Evolutionary conservation across 2,888 invertebrate genomes (phyloP), one percentile per base, ranked within the genome.

Genomic region (Leptinotarsa tumamoca): DNA sequence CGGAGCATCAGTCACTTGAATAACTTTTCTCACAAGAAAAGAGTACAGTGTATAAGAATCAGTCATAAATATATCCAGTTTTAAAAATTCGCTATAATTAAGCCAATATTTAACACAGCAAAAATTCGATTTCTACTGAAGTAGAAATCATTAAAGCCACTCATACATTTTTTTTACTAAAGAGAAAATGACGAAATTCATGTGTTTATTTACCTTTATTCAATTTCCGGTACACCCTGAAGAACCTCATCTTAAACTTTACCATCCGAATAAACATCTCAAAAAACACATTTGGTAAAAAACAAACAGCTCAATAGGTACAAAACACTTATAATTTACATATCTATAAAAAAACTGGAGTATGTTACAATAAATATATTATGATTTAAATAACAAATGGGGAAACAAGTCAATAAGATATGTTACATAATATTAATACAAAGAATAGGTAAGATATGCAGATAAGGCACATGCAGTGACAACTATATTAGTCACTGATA

Each of bases 401-500:
- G 70, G 33, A 71, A 68, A 75, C 70, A 73, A 75, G 70, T 70
- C 72, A 70, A 69, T 61, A 61, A 66, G 75, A 79, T 79, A 79
- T 77, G 75, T 73, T 79, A 77, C 67, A 77, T 54, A 71, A 72
- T 70, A 71, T 50, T 21, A 67, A 73, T 68, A 56, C 67, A 33
- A 69, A 58, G 23, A 73, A 68, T 51, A 73, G 71, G 76, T 73
- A 73, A 67, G 68, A 51, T 67, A 73, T 73, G 52, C 67, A 72
- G 72, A 74, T 78, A 79, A 79, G 79, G 79, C 79, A 79, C 79
- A 76, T 56, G 68, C 72, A 76, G 76, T 72, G 72, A 79, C 77
- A 63, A 56, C 54, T 58, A 52, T 23, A 58, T 58, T 27, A 67
- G 73, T 79, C 73, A 75, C 76, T 74, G 74, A 69, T 52, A 75